Evolutionary conservation across 2,113 vertebrate species (phyloP).

Genomic region (Catharus fuscescens): DNA sequence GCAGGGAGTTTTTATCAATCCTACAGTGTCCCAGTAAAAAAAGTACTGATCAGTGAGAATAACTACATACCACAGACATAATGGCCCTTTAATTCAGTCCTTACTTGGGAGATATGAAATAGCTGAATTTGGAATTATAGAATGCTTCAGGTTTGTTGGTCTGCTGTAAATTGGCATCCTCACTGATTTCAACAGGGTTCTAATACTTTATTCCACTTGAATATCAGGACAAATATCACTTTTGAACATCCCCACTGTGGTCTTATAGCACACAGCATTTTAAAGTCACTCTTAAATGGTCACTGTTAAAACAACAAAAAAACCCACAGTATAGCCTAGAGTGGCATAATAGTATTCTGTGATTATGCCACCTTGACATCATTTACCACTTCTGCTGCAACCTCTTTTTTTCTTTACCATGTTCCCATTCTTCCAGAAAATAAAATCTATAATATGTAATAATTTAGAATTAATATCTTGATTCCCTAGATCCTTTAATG

Average conservation of each 20-base stretch:
- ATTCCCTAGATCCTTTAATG: slow-evolving; percentile 82
- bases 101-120: neutral
- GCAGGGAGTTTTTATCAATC: neutral
- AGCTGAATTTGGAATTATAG: neutral
- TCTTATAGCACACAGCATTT: neutral
- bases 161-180: neutral
- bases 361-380: slow-evolving; percentile 6
- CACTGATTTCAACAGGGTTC: neutral
- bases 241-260: neutral
- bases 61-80: neutral
- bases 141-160: neutral
- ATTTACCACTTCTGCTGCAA: slow-evolving; percentile 52
- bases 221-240: neutral
- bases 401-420: slow-evolving; percentile 38
- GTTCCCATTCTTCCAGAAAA: slow-evolving; percentile 69
- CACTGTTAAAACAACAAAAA: neutral
- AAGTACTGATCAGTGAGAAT: neutral
- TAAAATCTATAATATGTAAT: slow-evolving; percentile 81
- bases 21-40: neutral
- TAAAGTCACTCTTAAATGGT: neutral
- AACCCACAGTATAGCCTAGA: neutral
- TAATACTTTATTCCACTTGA: neutral
- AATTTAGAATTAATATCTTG: slow-evolving; percentile 82
- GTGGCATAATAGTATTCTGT: neutral
- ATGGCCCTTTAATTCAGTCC: neutral